These are phyloP conservation scores for pig (Sus scrofa) DNA, from an alignment of 2,113 vertebrate species.

Conservation along the genomic window T2T-Sscrofa CM000819.6:272501-273000, in stretches of 20 bases:
- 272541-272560: background rate
- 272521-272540: rapidly evolving
- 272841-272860: background rate
- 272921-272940: background rate
- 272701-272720: background rate
- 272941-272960: too few relatives aligned
- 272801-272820: rapidly evolving
- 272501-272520: background rate
- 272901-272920: too few relatives aligned
- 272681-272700: background rate
- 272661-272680: background rate
- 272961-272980: background rate
- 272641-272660: background rate
- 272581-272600: background rate
- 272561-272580: background rate
- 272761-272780: rapidly evolving
- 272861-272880: rapidly evolving
- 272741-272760: rapidly evolving
- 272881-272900: background rate
- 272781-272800: background rate
- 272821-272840: background rate
- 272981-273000: rapidly evolving
- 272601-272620: too few relatives aligned
- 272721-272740: background rate
- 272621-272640: too few relatives aligned